Conservation (phyloP, 2,797 vertebrate species). For the Notoglanidium macrostoma region DNA sequence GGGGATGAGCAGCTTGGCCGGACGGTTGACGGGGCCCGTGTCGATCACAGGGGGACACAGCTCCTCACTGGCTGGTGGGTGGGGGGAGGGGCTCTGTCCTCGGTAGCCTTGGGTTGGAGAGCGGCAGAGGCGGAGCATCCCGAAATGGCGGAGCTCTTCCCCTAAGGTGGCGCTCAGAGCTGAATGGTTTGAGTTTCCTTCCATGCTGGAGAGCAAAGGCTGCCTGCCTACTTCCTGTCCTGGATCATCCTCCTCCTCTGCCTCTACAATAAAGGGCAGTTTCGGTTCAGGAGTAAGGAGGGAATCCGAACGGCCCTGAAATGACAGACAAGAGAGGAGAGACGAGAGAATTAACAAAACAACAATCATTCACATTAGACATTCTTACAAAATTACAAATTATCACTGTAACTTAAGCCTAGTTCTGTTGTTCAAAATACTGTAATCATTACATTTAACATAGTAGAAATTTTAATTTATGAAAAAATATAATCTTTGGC, state of each 20-base stretch:
- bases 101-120: constrained; percentile 74
- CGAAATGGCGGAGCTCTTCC: constrained; percentile 81
- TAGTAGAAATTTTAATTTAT: background rate
- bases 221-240: constrained; percentile 64
- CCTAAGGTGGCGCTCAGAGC: constrained; percentile 81
- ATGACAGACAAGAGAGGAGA: background rate
- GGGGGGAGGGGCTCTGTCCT: constrained; percentile 74
- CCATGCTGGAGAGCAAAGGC: constrained; percentile 76
- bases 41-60: constrained; percentile 51
- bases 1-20: constrained; percentile 84
- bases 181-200: constrained; percentile 73
- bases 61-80: constrained; percentile 61
- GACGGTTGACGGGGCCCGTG: constrained; percentile 63
- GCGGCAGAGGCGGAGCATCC: constrained; percentile 73
- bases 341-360: background rate
- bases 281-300: constrained; percentile 69
- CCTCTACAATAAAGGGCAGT: constrained; percentile 79
- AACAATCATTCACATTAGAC: background rate
- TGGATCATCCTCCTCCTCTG: constrained; percentile 65
- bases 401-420: background rate
- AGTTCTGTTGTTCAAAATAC: background rate
- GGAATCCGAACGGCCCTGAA: constrained; percentile 68
- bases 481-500: no score
- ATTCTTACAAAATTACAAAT: background rate
- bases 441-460: background rate